Evolutionary conservation across 2,888 invertebrate species (phyloP), one percentile per base, ranked within the genome.

Genomic region (Helobdella robusta): DNA sequence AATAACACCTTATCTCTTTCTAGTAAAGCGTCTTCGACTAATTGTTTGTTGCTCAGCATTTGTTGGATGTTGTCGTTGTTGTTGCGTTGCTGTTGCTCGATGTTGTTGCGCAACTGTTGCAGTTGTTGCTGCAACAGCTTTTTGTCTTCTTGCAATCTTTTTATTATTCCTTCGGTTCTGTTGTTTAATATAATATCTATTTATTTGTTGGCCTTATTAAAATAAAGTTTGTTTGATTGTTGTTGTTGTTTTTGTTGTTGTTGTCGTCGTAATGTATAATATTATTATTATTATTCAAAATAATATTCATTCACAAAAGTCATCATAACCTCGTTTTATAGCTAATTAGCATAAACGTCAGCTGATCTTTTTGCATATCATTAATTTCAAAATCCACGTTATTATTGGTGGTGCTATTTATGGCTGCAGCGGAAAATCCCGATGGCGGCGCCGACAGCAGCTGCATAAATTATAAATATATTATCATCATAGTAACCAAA

Each of bases 1-100:
- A n/a, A n/a, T n/a, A n/a, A n/a, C n/a, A 60, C 60, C 36, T 36
- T 25, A n/a, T 60, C 60, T 60, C 60, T 36, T 44, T 60, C 40
- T 28, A 25, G 25, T n/a, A 60, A 28, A 3, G 60, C 60, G 25
- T 44, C 28, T 28, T 60, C 60, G n/a, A 25, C 25, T 46, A 60
- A n/a, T n/a, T 36, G 18, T 15, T 60, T 60, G 60, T 44, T 60
- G 11, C 25, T 60, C 18, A 28, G 28, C 36, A 60, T 40, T 28
- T 60, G 40, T 46, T 36, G 28, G 8, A 60, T 40, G 23, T 23
- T 40, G 15, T 40, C 60, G 15, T 28, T n/a, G 23, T 40, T 30
- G 6, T 50, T n/a, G n/a, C n/a, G n/a, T n/a, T n/a, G n/a, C 32
- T 32, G 28, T 11, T 30, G 56, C 32, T 56, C 56, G 30, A 56